Conservation (phyloP, 2,888 invertebrate species). For the Ochropleura plecta region DNA sequence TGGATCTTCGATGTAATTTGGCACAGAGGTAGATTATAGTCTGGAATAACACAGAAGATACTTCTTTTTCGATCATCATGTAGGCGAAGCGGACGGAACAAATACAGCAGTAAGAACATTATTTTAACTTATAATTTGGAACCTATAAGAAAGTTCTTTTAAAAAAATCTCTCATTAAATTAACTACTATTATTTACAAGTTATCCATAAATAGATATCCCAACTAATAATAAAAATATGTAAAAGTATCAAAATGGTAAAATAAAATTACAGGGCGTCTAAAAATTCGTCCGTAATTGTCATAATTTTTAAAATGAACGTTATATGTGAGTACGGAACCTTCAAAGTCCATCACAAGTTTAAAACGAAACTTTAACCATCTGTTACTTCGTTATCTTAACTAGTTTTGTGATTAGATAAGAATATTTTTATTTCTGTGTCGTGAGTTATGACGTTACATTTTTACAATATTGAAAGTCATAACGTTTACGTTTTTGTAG, state of each 20-base stretch:
- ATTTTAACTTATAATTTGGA: neutral
- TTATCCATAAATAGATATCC: too few relatives aligned
- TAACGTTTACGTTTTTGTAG: neutral
- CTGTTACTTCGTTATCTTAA: conserved; percentile 7
- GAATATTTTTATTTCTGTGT: neutral
- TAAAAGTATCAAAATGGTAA: too few relatives aligned
- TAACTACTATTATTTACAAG: too few relatives aligned
- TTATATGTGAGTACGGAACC: neutral
- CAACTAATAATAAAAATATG: too few relatives aligned
- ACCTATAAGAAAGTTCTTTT: neutral
- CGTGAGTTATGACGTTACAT: conserved; percentile 15
- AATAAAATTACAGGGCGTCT: too few relatives aligned
- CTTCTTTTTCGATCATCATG: too few relatives aligned
- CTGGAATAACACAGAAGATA: too few relatives aligned
- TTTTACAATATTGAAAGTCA: neutral
- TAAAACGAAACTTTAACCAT: neutral
- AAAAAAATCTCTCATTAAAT: neutral
- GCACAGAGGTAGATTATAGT: too few relatives aligned
- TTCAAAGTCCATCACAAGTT: neutral
- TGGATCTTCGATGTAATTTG: too few relatives aligned
- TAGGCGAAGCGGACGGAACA: neutral
- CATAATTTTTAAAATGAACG: too few relatives aligned
- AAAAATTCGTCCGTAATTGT: too few relatives aligned
- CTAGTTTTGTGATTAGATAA: conserved; percentile 5
- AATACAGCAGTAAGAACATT: neutral